Evolutionary conservation across 2,113 vertebrate species (phyloP), one percentile per base, ranked within the genome.

Genomic region (Tragulus kanchil): DNA sequence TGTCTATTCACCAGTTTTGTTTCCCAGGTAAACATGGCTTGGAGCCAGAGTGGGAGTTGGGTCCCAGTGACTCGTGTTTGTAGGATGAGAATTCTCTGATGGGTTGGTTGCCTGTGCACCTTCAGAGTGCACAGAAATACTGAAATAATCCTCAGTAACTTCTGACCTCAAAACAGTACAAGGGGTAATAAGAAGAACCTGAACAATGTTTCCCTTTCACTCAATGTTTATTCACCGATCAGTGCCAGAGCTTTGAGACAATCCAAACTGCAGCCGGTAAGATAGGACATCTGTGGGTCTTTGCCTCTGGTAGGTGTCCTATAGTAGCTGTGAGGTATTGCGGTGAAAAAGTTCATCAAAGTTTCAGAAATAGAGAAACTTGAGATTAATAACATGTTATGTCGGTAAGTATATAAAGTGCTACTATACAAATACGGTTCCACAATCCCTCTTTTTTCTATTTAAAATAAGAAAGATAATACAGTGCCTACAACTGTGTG

Each of bases 21-120:
- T 77, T 93, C 83, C 5, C 62, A 42, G 92, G 79, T 50, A 31
- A 93, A 56, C 54, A 45, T 0, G 17, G 67, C 21, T 93, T 31
- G n/a, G n/a, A 69, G 25, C 45, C 17, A 65, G 56, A 81, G 23
- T 31, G 28, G 28, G n/a, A 78, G 36, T 17, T 36, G 14, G 28
- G 31, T 50, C 62, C 58, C 45, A 28, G 12, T 0, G 36, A n/a
- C 21, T 7, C 6, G 5, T 2, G 23, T 84, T 79, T 61, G 1
- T 3, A 6, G 26, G 25, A 48, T 17, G 45, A 81, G n/a, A 7
- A 10, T 25, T 48, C n/a, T 19, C 12, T 3, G 15, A 50, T 48
- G 42, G 3, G 5, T 0, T 1, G 58, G 28, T 13, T 45, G 5
- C 21, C 8, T 16, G 26, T 48, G 8, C 85, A n/a, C 58, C n/a